Evolutionary conservation across 2,113 vertebrate species (phyloP).

Genomic region (Ivindomyrus marchei): DNA sequence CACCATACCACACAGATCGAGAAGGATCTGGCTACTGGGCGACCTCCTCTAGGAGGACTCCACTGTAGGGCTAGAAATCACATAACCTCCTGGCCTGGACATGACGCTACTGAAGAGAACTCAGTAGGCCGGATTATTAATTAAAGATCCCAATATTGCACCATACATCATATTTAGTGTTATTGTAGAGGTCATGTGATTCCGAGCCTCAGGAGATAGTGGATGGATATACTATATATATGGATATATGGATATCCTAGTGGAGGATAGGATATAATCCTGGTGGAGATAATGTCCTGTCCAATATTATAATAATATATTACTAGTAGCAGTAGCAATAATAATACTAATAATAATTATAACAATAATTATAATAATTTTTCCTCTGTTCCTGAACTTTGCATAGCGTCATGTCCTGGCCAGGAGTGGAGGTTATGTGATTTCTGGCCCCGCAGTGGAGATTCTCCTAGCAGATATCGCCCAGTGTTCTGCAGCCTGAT

Average conservation of each 20-base stretch:
- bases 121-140: neutral
- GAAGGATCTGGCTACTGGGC: neutral
- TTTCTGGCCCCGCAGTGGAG: neutral
- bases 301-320: neutral
- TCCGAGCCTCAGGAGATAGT: neutral
- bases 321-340: neutral
- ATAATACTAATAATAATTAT: neutral
- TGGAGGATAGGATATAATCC: neutral
- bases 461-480: neutral
- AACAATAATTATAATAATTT: neutral
- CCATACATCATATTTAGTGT: neutral
- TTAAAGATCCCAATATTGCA: neutral
- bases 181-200: neutral
- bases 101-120: neutral
- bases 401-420: neutral
- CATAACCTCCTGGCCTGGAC: neutral
- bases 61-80: neutral
- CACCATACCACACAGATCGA: neutral
- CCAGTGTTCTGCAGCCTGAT: neutral
- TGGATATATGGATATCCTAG: neutral
- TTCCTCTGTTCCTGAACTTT: neutral
- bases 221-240: neutral
- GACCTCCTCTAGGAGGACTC: neutral
- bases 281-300: neutral
- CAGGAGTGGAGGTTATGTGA: neutral